A percentile compares a stretch with the other conserved stretches of the same genome.
Conservation (phyloP, 1,140 invertebrate species). For the Dinothrombium tinctorium region DNA sequence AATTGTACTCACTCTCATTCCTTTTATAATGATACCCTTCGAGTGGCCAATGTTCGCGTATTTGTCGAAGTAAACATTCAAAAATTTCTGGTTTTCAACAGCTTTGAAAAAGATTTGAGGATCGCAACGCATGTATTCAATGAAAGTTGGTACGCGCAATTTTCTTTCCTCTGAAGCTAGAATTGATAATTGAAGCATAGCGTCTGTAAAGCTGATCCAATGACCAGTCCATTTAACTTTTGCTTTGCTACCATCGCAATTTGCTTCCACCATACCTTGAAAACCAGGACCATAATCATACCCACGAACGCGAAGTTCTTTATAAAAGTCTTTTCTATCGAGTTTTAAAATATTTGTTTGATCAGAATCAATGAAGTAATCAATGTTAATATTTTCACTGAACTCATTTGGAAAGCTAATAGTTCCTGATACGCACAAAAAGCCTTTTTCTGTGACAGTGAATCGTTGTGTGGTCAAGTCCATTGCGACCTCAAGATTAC, state of each 20-base stretch:
- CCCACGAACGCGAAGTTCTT: slow-evolving; percentile 67
- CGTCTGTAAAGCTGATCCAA: slow-evolving; percentile 30
- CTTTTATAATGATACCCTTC: slow-evolving; percentile 26
- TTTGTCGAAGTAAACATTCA: slow-evolving; percentile 3
- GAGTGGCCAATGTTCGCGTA: slow-evolving; percentile 4
- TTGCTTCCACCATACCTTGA: slow-evolving; percentile 17
- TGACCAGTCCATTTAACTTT: slow-evolving; percentile 23
- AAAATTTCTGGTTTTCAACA: slow-evolving; percentile 13
- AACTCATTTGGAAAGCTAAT: background rate
- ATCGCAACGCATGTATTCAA: slow-evolving; percentile 25
- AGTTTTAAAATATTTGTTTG: slow-evolving; percentile 21
- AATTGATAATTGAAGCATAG: slow-evolving; percentile 28
- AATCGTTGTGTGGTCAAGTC: slow-evolving; percentile 33
- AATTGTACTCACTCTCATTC: slow-evolving; percentile 42
- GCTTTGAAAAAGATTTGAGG: slow-evolving; percentile 15
- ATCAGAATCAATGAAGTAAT: slow-evolving; percentile 8
- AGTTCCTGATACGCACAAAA: slow-evolving; percentile 46
- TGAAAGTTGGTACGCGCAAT: slow-evolving; percentile 29
- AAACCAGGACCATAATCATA: slow-evolving; percentile 59
- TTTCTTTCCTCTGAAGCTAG: slow-evolving; percentile 18
- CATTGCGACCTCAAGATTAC: slow-evolving; percentile 1
- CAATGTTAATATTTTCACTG: background rate
- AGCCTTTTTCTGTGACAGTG: slow-evolving; percentile 68
- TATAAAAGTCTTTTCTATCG: slow-evolving; percentile 52
- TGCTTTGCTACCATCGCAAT: slow-evolving; percentile 11